phyloP scores from a whole-genome alignment of 2,113 vertebrate genomes.

The Plestiodon gilberti region DNA sequence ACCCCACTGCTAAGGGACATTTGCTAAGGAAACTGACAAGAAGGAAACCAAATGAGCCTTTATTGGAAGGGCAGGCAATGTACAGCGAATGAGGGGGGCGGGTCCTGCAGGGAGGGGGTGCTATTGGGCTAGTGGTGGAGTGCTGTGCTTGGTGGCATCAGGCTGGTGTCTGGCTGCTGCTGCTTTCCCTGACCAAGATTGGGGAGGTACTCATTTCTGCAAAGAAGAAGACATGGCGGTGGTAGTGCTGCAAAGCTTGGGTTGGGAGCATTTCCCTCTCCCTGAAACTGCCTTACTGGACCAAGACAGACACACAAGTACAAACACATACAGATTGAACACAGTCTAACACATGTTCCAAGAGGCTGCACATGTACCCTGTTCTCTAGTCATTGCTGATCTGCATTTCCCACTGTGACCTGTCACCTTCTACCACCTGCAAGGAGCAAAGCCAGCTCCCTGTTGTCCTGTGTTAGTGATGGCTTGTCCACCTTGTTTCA shows the following conservation, averaged over 20 bases:
- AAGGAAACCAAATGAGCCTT: conserved; percentile 2
- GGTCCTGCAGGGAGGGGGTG: neutral
- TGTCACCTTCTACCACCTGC: too few relatives aligned
- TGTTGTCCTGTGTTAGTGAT: neutral
- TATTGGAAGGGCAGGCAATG: conserved; percentile 21
- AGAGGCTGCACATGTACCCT: neutral
- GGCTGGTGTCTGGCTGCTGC: conserved; percentile 14
- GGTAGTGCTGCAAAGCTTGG: neutral
- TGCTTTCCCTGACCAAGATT: conserved; percentile 6
- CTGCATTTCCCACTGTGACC: neutral
- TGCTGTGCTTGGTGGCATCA: conserved; percentile 10
- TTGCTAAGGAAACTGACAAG: neutral
- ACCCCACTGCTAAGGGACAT: neutral
- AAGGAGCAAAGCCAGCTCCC: neutral
- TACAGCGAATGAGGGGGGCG: neutral
- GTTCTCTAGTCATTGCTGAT: neutral
- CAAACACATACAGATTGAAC: neutral
- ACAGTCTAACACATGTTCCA: neutral
- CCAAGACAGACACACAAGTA: neutral
- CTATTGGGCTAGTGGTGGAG: neutral
- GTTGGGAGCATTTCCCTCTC: neutral
- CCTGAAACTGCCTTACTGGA: neutral
- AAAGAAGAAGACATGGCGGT: conserved; percentile 24
- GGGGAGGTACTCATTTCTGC: conserved; percentile 36
- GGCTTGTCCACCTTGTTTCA: neutral